Percentiles rank a stretch among this genome's conserved stretches.
phyloP scores from a whole-genome alignment of 1,140 invertebrate genomes.

The Psix sp. region DNA sequence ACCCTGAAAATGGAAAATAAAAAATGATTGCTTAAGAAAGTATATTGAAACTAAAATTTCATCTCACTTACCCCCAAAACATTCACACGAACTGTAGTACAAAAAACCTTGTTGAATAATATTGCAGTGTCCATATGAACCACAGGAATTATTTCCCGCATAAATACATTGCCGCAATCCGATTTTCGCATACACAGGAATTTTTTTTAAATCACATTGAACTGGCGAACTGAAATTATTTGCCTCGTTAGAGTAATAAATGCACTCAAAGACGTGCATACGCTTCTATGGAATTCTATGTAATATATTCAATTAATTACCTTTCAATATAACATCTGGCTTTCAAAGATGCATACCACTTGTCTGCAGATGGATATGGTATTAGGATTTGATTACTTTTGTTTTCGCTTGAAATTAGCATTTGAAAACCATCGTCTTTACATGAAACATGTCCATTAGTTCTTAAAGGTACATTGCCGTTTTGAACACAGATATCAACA shows the following conservation, averaged over 20 bases:
- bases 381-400: conserved; percentile 71
- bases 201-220: conserved; percentile 73
- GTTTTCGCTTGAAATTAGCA: conserved; percentile 69
- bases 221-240: conserved; percentile 61
- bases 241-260: too few relatives aligned
- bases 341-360: conserved; percentile 77
- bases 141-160: conserved; percentile 74
- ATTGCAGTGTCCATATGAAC: conserved; percentile 76
- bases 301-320: conserved; percentile 57
- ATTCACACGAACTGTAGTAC: conserved; percentile 77
- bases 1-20: conserved; percentile 74
- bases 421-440: conserved; percentile 63
- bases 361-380: conserved; percentile 78
- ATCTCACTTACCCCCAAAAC: conserved; percentile 72
- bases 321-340: conserved; percentile 70
- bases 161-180: conserved; percentile 76
- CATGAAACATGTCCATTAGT: conserved; percentile 68
- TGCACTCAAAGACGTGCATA: too few relatives aligned
- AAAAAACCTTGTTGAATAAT: conserved; percentile 77
- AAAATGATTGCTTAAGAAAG: not conserved
- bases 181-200: conserved; percentile 78
- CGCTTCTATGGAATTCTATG: too few relatives aligned
- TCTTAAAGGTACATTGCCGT: conserved; percentile 68
- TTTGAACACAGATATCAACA: conserved; percentile 72
- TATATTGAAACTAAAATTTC: conserved; percentile 7